Conservation (phyloP, 1,140 invertebrate species). For the Myzus persicae region DNA sequence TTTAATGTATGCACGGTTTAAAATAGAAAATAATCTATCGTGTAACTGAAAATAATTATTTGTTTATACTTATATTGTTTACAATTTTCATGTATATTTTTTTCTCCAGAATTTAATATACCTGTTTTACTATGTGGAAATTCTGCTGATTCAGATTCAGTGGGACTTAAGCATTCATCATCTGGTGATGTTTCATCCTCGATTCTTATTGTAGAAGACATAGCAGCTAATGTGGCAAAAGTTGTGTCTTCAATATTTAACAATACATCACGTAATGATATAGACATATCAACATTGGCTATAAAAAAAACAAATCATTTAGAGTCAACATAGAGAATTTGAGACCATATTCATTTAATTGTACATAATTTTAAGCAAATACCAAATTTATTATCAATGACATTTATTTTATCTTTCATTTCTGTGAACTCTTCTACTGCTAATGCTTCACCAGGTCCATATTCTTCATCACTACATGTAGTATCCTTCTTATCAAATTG, state of each 20-base stretch:
- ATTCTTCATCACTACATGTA: conserved; percentile 53
- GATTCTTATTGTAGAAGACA: conserved; percentile 72
- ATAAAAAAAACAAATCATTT: neutral
- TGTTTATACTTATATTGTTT: neutral
- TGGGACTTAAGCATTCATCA: conserved; percentile 64
- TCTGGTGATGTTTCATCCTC: conserved; percentile 77
- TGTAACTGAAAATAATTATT: neutral
- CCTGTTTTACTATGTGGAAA: conserved; percentile 66
- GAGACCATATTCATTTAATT: neutral
- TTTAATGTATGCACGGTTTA: neutral
- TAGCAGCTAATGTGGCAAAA: conserved; percentile 77
- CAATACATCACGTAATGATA: conserved; percentile 64
- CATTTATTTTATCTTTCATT: conserved; percentile 57
- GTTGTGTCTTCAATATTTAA: conserved; percentile 76
- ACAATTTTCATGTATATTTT: neutral
- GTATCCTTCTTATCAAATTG: conserved; percentile 35
- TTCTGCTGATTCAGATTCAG: conserved; percentile 69
- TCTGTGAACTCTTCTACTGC: conserved; percentile 57
- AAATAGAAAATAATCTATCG: neutral
- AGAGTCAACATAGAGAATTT: neutral
- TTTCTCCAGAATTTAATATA: neutral
- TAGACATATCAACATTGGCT: conserved; percentile 57
- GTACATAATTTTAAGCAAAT: neutral
- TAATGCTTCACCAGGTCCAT: conserved; percentile 57
- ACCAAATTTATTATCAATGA: conserved; percentile 57